Conservation (phyloP, 2,888 invertebrate species). For the Balanococcus diminutus region DNA sequence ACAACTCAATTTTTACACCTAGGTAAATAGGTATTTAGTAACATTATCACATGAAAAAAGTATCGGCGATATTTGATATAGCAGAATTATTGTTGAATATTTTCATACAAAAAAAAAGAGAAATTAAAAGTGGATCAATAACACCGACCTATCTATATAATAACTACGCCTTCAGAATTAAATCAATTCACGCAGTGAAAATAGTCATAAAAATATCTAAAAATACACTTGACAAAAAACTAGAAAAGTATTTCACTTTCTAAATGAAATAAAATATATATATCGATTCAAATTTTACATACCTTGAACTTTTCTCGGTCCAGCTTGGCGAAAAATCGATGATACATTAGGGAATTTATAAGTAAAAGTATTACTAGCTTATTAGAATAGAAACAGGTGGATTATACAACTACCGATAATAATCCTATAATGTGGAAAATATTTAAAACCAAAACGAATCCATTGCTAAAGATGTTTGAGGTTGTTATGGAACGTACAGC, state of each 20-base stretch:
- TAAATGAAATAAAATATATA: neutral
- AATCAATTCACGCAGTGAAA: too few species aligned
- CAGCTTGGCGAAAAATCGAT: neutral
- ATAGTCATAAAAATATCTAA: too few species aligned
- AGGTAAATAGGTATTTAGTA: neutral
- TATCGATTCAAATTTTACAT: slow-evolving; percentile 23
- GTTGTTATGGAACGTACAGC: slow-evolving; percentile 42
- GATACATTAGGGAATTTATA: neutral
- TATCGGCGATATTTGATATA: neutral
- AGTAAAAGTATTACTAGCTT: neutral
- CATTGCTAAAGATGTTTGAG: slow-evolving; percentile 30
- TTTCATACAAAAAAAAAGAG: neutral
- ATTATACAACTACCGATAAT: neutral
- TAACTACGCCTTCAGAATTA: too few species aligned
- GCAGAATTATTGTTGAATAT: too few species aligned
- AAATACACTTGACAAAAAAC: neutral
- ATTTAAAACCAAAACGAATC: slow-evolving; percentile 43
- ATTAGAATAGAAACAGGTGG: slow-evolving; percentile 7
- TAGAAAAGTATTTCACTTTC: neutral
- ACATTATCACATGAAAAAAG: too few species aligned
- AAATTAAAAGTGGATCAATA: neutral
- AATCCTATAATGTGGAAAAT: slow-evolving; percentile 15
- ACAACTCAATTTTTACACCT: neutral
- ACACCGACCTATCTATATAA: neutral
- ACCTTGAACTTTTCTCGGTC: slow-evolving; percentile 11